Conservation (phyloP, 1,140 invertebrate genomes). For the Harpegnathos saltator region DNA sequence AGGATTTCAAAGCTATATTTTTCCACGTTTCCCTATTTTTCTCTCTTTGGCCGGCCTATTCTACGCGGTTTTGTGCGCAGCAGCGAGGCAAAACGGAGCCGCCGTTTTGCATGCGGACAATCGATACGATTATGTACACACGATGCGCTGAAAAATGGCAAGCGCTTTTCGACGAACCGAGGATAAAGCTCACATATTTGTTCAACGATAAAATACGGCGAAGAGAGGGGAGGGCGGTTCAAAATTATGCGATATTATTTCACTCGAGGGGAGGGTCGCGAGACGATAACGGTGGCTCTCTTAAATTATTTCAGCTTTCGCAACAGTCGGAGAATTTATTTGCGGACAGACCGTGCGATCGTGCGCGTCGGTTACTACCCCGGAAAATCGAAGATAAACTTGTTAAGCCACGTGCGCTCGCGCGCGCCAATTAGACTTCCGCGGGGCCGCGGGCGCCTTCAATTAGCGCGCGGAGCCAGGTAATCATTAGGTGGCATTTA, state of each 20-base stretch:
- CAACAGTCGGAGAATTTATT: constrained; percentile 2
- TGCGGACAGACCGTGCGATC: background rate
- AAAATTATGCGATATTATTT: too few relatives aligned
- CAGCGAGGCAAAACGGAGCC: background rate
- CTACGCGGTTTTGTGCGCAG: background rate
- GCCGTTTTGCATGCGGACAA: background rate
- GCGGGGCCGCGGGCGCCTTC: constrained; percentile 3
- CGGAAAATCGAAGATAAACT: constrained; percentile 44
- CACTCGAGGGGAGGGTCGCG: too few relatives aligned
- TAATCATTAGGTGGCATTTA: constrained; percentile 41
- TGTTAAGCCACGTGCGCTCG: constrained; percentile 3
- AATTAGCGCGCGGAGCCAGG: constrained; percentile 38
- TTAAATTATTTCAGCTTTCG: too few relatives aligned
- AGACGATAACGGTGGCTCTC: too few relatives aligned
- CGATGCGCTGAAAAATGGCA: background rate
- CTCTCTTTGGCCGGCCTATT: background rate
- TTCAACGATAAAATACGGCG: too few relatives aligned
- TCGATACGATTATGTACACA: too few relatives aligned
- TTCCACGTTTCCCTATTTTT: background rate
- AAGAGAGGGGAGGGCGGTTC: too few relatives aligned
- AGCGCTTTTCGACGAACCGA: background rate
- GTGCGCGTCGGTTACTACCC: constrained; percentile 4
- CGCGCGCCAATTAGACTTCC: constrained; percentile 1
- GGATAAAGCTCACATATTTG: too few relatives aligned
- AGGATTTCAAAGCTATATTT: background rate